Conservation (phyloP, 2,888 invertebrate species). For the Drosophila buzzatii region DNA sequence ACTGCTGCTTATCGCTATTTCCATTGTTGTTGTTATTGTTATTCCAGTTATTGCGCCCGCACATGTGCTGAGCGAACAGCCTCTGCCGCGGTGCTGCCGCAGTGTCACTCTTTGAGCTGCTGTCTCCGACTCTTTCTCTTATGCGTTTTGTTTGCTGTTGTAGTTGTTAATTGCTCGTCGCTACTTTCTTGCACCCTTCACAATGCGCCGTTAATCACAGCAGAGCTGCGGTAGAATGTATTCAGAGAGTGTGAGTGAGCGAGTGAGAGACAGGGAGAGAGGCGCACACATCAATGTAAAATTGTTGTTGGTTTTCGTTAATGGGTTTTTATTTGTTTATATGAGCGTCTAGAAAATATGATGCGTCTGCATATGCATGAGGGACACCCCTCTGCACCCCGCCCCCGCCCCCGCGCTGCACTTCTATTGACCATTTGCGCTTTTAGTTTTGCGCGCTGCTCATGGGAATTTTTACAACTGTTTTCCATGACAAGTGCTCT, state of each 20-base stretch:
- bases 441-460: constrained; percentile 42
- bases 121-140: constrained; percentile 13
- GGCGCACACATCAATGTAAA: constrained; percentile 57
- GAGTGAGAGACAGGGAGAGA: background rate
- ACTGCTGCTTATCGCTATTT: constrained; percentile 37
- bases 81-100: constrained; percentile 11
- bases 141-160: constrained; percentile 62
- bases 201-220: constrained; percentile 62
- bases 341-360: constrained; percentile 62
- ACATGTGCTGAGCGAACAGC: constrained; percentile 34
- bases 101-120: constrained; percentile 15
- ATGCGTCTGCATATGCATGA: constrained; percentile 59
- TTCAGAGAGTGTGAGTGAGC: background rate
- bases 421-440: constrained; percentile 41
- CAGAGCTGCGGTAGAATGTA: constrained; percentile 25
- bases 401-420: background rate
- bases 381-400: constrained; percentile 35
- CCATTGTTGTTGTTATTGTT: constrained; percentile 43
- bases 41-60: constrained; percentile 48
- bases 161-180: constrained; percentile 78
- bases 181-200: constrained; percentile 74
- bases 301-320: constrained; percentile 71
- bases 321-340: constrained; percentile 79
- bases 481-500: constrained; percentile 70
- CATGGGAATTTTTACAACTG: constrained; percentile 75